phyloP scores from a whole-genome alignment of 2,113 vertebrate genomes.

The Theristicus caerulescens region DNA sequence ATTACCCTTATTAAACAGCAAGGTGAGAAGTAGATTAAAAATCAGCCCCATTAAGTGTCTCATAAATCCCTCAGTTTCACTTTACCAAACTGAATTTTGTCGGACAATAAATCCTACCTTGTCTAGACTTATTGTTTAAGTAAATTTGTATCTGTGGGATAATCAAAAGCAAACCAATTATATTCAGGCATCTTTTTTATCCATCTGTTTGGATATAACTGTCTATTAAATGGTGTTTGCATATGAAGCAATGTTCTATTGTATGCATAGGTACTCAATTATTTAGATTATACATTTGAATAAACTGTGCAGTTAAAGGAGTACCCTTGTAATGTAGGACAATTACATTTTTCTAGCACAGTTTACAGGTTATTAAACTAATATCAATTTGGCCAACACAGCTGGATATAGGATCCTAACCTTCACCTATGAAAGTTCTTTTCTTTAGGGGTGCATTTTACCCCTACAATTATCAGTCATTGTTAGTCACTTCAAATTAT shows the following conservation, averaged over 20 bases:
- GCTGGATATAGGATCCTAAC: constrained; percentile 67
- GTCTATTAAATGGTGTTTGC: constrained; percentile 79
- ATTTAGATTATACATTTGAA: constrained; percentile 83
- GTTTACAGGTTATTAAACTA: constrained; percentile 82
- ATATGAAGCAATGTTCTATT: constrained; percentile 74
- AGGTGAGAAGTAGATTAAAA: constrained; percentile 50
- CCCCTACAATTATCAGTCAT: constrained; percentile 47
- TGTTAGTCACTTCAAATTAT: constrained; percentile 69
- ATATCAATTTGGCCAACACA: constrained; percentile 75
- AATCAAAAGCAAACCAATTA: constrained; percentile 84
- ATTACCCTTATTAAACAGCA: constrained; percentile 21
- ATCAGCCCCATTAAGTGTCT: background rate
- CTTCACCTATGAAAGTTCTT: constrained; percentile 69
- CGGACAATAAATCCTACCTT: constrained; percentile 64
- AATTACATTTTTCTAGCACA: constrained; percentile 79
- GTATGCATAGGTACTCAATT: constrained; percentile 80
- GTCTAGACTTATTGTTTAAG: constrained; percentile 73
- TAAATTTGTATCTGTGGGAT: constrained; percentile 77
- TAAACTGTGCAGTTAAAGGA: constrained; percentile 75
- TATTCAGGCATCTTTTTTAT: constrained; percentile 75
- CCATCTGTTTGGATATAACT: constrained; percentile 79
- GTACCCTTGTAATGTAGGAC: constrained; percentile 78
- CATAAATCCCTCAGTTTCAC: constrained; percentile 24
- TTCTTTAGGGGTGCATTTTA: constrained; percentile 55
- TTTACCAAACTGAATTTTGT: constrained; percentile 60